Evolutionary conservation across 2,888 invertebrate species (phyloP).

Genomic region (Dorcus parallelipipedus): DNA sequence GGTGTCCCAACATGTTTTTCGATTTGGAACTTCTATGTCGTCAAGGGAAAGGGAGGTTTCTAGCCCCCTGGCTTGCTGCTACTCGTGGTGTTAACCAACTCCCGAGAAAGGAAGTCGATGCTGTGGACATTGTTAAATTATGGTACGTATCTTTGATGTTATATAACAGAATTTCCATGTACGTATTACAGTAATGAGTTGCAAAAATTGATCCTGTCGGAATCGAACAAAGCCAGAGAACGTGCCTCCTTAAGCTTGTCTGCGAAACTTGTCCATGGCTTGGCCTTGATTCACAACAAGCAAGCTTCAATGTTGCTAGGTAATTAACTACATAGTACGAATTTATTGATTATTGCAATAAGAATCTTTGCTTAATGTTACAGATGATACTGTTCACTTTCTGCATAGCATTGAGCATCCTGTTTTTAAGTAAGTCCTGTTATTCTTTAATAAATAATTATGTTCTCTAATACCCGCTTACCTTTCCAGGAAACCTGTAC

Average conservation of each 20-base stretch:
- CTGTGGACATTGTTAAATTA: neutral
- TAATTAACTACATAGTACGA: neutral
- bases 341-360: neutral
- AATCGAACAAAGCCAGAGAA: conserved; percentile 1
- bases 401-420: neutral
- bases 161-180: neutral
- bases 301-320: conserved; percentile 1
- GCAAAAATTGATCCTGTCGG: neutral
- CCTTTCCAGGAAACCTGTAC: conserved; percentile 1
- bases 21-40: conserved; percentile 5
- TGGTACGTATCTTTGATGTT: neutral
- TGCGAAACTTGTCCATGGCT: conserved; percentile 7
- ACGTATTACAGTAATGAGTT: conserved; percentile 5
- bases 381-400: neutral
- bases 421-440: neutral
- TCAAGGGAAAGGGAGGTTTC: conserved; percentile 9
- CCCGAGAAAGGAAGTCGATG: conserved; percentile 3
- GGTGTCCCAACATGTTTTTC: conserved; percentile 6
- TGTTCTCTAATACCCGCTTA: neutral
- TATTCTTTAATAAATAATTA: neutral
- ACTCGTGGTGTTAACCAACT: conserved; percentile 6
- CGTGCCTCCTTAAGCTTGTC: conserved; percentile 6
- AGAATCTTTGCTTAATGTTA: neutral
- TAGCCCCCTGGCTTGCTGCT: conserved; percentile 7
- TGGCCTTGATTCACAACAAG: conserved; percentile 2